phyloP scores from a whole-genome alignment of 2,113 vertebrate species.

The Crotalus horridus region DNA sequence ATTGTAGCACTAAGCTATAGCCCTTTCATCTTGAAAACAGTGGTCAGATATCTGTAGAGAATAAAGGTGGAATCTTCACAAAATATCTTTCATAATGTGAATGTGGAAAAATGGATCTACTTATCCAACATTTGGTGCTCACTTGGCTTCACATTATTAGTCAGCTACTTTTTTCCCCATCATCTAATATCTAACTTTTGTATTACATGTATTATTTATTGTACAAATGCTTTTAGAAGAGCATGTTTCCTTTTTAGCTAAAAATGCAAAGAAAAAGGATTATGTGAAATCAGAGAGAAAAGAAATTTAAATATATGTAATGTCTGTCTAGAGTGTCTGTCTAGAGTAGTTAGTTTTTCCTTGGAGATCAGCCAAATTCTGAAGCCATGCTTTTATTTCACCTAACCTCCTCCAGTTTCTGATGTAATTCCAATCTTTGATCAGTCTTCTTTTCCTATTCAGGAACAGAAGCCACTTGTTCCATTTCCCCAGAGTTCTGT shows the following conservation, averaged over 20 bases:
- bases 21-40: background rate
- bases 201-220: background rate
- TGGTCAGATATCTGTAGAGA: background rate
- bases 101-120: background rate
- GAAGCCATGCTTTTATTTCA: background rate
- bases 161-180: background rate
- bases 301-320: background rate
- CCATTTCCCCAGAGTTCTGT: background rate
- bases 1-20: background rate
- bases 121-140: background rate
- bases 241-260: background rate
- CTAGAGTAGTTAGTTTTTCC: background rate
- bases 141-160: background rate
- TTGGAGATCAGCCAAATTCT: background rate
- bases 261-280: background rate
- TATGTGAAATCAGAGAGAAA: background rate
- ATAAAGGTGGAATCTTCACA: background rate
- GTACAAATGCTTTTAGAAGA: background rate
- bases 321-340: background rate
- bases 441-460: background rate
- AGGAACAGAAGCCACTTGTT: background rate
- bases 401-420: background rate
- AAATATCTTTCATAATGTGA: background rate
- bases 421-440: background rate
- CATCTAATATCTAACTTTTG: background rate